Conservation (phyloP, 2,888 invertebrate species). For the Caenorhabditis sp. region DNA sequence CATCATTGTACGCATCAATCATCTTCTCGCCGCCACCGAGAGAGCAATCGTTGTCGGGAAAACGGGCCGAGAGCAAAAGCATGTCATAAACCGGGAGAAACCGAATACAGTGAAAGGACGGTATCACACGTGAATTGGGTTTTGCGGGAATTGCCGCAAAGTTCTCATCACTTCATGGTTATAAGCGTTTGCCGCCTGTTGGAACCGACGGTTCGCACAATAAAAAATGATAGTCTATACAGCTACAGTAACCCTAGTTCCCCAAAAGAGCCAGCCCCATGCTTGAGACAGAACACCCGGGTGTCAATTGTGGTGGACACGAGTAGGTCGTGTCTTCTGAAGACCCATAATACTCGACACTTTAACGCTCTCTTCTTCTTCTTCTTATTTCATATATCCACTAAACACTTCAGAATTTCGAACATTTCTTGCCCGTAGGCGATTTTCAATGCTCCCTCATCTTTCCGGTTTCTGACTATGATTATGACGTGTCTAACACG, state of each 20-base stretch:
- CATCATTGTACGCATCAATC: slow-evolving; percentile 51
- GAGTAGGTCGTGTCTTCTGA: too few relatives aligned
- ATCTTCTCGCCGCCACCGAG: slow-evolving; percentile 41
- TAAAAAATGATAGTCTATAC: too few relatives aligned
- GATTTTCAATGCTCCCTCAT: slow-evolving; percentile 33
- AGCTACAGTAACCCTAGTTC: too few relatives aligned
- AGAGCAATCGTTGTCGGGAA: neutral
- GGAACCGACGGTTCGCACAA: too few relatives aligned
- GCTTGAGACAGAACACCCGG: slow-evolving; percentile 5
- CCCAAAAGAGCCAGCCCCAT: neutral
- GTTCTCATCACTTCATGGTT: neutral
- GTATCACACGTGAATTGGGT: slow-evolving; percentile 24
- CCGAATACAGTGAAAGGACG: slow-evolving; percentile 14
- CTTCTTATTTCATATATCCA: slow-evolving; percentile 12
- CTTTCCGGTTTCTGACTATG: neutral
- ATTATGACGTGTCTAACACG: neutral
- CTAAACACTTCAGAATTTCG: slow-evolving; percentile 51
- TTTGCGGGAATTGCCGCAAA: slow-evolving; percentile 11
- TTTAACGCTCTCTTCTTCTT: slow-evolving; percentile 2
- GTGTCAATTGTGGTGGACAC: slow-evolving; percentile 35
- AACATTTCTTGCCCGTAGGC: slow-evolving; percentile 46
- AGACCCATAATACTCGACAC: slow-evolving; percentile 20
- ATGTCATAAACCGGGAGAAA: slow-evolving; percentile 37
- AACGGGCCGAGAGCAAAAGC: neutral
- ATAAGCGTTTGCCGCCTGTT: neutral